These are phyloP conservation scores for Colostygia pectinataria DNA, from an alignment of 2,888 invertebrate genomes.

Conservation along the genomic window DNA sequence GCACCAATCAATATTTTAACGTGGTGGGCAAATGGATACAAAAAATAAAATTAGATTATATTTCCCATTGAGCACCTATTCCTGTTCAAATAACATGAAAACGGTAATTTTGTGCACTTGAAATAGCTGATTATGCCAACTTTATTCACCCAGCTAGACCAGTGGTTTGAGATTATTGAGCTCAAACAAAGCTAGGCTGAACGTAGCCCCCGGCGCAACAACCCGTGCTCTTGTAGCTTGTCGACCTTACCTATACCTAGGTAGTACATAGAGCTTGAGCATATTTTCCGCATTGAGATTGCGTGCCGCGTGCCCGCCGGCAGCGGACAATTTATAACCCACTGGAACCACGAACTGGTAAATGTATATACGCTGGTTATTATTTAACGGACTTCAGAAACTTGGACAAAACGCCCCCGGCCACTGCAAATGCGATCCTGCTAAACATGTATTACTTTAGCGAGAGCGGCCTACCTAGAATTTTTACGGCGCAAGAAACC, in stretches of 20 bases:
- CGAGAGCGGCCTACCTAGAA: conserved; percentile 35
- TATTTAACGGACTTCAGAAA: conserved; percentile 67
- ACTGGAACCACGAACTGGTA: conserved; percentile 59
- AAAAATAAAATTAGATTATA: too few relatives aligned
- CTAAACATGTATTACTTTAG: conserved; percentile 61
- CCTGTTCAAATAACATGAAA: neutral
- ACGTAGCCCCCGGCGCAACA: conserved; percentile 21
- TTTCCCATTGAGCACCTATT: neutral
- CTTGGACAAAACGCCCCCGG: conserved; percentile 53
- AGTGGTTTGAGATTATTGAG: conserved; percentile 21
- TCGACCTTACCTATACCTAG: conserved; percentile 7
- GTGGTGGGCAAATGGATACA: too few relatives aligned
- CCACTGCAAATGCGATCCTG: conserved; percentile 60
- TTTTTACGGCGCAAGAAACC: conserved; percentile 27
- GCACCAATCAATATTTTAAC: too few relatives aligned
- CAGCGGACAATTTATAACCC: conserved; percentile 77
- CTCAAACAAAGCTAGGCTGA: conserved; percentile 32
- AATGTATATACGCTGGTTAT: conserved; percentile 70
- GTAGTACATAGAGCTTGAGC: conserved; percentile 18
- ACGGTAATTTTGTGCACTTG: conserved; percentile 5
- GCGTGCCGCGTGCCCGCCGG: conserved; percentile 79
- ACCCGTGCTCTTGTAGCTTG: conserved; percentile 28
- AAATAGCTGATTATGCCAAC: conserved; percentile 11
- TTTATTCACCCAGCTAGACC: conserved; percentile 16
- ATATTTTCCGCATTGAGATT: conserved; percentile 81